phyloP scores from a whole-genome alignment of 1,140 invertebrate genomes.

The Neoseiulus cucumeris region DNA sequence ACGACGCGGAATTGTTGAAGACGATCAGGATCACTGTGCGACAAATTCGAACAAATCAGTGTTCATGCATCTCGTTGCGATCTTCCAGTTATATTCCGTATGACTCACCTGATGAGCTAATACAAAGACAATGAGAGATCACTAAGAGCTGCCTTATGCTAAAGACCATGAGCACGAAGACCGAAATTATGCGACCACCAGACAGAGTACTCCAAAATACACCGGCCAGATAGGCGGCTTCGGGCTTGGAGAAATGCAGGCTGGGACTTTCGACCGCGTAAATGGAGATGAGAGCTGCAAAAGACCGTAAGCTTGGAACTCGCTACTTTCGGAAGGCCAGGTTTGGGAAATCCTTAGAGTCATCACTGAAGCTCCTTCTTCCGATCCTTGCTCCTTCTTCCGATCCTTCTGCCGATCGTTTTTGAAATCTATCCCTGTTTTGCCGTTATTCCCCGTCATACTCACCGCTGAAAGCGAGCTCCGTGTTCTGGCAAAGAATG shows the following conservation, averaged over 20 bases:
- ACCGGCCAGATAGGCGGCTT: not conserved
- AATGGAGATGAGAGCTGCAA: not conserved
- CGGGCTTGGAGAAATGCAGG: not conserved
- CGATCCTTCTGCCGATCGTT: too few relatives aligned
- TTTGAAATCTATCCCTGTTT: too few relatives aligned
- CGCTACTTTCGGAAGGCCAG: too few relatives aligned
- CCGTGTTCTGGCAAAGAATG: too few relatives aligned
- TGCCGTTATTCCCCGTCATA: too few relatives aligned
- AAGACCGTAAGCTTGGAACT: too few relatives aligned
- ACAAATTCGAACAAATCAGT: not conserved
- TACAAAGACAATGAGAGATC: not conserved
- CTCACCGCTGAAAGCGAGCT: too few relatives aligned
- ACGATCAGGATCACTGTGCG: not conserved
- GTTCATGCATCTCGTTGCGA: not conserved
- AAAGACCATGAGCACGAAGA: not conserved
- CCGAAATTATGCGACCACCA: not conserved
- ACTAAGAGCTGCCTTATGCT: not conserved
- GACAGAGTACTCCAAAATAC: not conserved
- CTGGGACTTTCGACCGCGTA: not conserved
- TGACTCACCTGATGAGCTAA: too few relatives aligned
- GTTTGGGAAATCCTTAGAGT: too few relatives aligned
- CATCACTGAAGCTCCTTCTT: too few relatives aligned
- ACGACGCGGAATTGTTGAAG: not conserved
- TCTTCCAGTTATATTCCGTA: too few relatives aligned
- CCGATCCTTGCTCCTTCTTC: too few relatives aligned